Evolutionary conservation across 2,888 invertebrate genomes (phyloP).

Genomic region (Tethea ocularis): DNA sequence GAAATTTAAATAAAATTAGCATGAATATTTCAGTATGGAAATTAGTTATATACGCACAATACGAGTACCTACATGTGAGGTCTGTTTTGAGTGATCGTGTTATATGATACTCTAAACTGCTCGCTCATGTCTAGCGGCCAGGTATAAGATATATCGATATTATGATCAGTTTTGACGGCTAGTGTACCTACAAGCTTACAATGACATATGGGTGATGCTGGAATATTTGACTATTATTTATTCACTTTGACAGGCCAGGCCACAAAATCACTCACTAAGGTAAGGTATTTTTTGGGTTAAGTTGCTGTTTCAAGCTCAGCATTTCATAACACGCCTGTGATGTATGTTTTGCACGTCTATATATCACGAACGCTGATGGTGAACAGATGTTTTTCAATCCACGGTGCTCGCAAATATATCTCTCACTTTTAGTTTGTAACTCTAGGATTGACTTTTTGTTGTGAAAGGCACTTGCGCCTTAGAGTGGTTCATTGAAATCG

Average conservation of each 20-base stretch:
- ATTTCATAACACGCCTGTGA: too few species aligned
- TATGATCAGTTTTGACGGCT: slow-evolving; percentile 30
- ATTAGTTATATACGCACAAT: slow-evolving; percentile 25
- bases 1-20: slow-evolving; percentile 35
- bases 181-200: slow-evolving; percentile 15
- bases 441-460: too few species aligned
- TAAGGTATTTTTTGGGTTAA: too few species aligned
- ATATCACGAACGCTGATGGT: too few species aligned
- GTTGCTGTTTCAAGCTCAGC: too few species aligned
- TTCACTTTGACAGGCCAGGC: not conserved
- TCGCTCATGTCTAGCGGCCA: slow-evolving; percentile 13
- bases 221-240: slow-evolving; percentile 1
- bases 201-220: slow-evolving; percentile 8
- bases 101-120: slow-evolving; percentile 15
- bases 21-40: slow-evolving; percentile 38
- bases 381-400: too few species aligned
- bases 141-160: slow-evolving; percentile 30
- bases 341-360: too few species aligned
- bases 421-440: too few species aligned
- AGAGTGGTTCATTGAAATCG: too few species aligned
- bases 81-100: slow-evolving; percentile 14
- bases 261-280: too few species aligned
- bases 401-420: too few species aligned
- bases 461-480: too few species aligned
- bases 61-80: not conserved